Evolutionary conservation across 2,113 vertebrate species (phyloP).

Genomic region (Bombycilla garrulus): DNA sequence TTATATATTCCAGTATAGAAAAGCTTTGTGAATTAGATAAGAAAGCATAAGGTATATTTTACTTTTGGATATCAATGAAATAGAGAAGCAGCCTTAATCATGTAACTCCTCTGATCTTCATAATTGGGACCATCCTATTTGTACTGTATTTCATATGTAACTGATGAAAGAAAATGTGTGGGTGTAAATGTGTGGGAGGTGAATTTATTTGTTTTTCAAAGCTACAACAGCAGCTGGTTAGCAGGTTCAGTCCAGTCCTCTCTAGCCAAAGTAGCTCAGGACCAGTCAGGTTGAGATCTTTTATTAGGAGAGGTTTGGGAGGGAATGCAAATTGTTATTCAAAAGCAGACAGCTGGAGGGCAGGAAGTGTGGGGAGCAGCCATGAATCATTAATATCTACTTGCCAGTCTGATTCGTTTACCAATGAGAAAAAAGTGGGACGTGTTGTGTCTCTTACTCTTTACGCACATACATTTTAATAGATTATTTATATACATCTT

Average conservation of each 20-base stretch:
- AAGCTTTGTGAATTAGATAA: background rate
- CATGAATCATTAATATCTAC: background rate
- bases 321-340: slow-evolving; percentile 16
- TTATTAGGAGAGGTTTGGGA: background rate
- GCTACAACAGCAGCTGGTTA: background rate
- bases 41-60: background rate
- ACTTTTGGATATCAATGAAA: background rate
- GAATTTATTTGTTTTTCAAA: slow-evolving; percentile 28
- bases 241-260: background rate
- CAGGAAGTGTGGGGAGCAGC: background rate
- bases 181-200: background rate
- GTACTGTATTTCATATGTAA: background rate
- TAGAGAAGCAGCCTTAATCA: background rate
- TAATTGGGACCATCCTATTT: background rate
- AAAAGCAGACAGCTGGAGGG: slow-evolving; percentile 34
- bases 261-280: background rate
- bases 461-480: background rate
- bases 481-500: background rate
- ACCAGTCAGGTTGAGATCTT: background rate
- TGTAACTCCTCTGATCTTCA: background rate
- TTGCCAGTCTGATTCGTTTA: background rate
- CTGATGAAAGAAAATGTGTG: slow-evolving; percentile 6
- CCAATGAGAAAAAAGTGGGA: background rate
- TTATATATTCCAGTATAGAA: background rate
- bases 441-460: background rate